Evolutionary conservation across 2,797 vertebrate species (phyloP).

Genomic region (Naso thynnoides): DNA sequence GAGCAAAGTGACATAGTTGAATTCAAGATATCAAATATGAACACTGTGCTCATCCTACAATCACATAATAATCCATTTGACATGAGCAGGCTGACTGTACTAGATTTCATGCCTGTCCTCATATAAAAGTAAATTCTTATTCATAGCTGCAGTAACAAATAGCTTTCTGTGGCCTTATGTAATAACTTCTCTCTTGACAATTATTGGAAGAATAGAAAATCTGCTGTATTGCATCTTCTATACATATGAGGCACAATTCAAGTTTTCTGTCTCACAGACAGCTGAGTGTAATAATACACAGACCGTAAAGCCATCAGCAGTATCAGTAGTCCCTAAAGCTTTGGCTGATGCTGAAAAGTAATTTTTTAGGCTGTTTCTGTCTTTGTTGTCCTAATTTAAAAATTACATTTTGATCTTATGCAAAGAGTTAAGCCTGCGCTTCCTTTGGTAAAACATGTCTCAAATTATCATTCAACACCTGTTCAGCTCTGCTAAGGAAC

Average conservation of each 20-base stretch:
- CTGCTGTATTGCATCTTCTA: not conserved
- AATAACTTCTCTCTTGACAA: not conserved
- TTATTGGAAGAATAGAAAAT: conserved; percentile 4
- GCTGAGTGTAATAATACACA: not conserved
- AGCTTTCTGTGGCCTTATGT: not conserved
- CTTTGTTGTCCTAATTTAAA: not conserved
- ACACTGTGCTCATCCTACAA: not conserved
- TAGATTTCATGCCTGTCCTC: not conserved
- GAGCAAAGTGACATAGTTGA: no score
- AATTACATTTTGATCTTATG: not conserved
- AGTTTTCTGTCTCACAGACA: not conserved
- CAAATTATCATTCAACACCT: not conserved
- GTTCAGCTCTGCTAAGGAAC: not conserved
- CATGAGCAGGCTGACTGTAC: not conserved
- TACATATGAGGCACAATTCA: no score
- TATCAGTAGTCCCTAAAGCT: not conserved
- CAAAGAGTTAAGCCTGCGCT: not conserved
- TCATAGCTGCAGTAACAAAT: not conserved
- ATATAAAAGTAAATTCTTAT: not conserved
- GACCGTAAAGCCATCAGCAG: not conserved
- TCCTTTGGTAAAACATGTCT: not conserved
- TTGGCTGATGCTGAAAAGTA: not conserved
- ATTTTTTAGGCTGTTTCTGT: not conserved
- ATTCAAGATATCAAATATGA: not conserved
- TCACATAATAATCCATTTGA: not conserved